Evolutionary conservation across 2,797 vertebrate species (phyloP).

Genomic region (Sebastes melanostomus): DNA sequence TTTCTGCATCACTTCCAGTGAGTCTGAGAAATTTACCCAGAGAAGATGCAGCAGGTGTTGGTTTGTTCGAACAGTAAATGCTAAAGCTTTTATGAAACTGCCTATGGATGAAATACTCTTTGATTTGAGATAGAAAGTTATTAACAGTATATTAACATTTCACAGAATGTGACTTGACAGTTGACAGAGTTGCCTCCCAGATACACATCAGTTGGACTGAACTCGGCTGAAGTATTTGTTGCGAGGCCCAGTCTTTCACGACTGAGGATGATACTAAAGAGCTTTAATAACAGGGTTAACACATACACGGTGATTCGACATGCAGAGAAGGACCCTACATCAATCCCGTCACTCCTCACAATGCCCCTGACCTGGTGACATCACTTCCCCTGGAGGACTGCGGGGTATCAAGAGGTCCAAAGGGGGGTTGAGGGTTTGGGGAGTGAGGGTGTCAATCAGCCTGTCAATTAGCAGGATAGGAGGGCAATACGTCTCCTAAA

Average conservation of each 20-base stretch:
- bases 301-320: conserved; percentile 22
- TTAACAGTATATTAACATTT: conserved; percentile 6
- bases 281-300: conserved; percentile 53
- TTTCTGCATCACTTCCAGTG: background rate
- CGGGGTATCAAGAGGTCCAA: conserved; percentile 5
- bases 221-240: conserved; percentile 7
- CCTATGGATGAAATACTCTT: background rate
- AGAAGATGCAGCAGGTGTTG: background rate
- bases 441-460: conserved; percentile 44
- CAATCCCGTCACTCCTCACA: conserved; percentile 63
- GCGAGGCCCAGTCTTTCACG: background rate
- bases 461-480: conserved; percentile 54
- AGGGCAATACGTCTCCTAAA: conserved; percentile 43
- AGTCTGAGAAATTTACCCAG: background rate
- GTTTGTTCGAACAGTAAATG: background rate
- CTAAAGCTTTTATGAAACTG: background rate
- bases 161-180: background rate
- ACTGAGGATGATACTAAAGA: conserved; percentile 11
- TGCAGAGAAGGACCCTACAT: conserved; percentile 30
- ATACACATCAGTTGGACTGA: background rate
- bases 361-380: conserved; percentile 48
- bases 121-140: conserved; percentile 13
- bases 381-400: conserved; percentile 45
- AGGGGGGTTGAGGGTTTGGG: background rate
- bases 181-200: background rate